Conservation (phyloP, 1,140 invertebrate genomes). For the Ips typographus region DNA sequence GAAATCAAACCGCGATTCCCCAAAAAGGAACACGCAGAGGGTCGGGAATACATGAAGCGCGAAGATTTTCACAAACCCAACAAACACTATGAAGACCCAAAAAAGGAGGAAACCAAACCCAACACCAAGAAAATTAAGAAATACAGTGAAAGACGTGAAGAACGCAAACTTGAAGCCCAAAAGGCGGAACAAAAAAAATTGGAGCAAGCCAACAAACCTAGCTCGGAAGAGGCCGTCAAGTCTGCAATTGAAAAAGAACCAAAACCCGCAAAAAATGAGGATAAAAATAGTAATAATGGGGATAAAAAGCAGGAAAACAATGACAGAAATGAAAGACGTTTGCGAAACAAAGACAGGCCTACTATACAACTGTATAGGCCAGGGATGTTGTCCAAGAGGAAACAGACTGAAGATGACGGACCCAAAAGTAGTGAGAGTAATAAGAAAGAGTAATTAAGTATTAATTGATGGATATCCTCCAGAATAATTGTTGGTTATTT, state of each 20-base stretch:
- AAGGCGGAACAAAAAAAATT: conserved; percentile 42
- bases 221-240: not conserved
- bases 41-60: conserved; percentile 21
- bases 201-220: conserved; percentile 23
- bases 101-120: conserved; percentile 37
- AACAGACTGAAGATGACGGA: conserved; percentile 40
- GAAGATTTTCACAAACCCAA: conserved; percentile 39
- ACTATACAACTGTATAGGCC: conserved; percentile 51
- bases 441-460: too few relatives aligned
- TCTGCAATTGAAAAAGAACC: not conserved
- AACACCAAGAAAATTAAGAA: conserved; percentile 49
- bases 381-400: conserved; percentile 50
- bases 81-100: conserved; percentile 41
- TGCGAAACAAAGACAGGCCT: conserved; percentile 56
- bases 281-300: too few relatives aligned
- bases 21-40: conserved; percentile 43
- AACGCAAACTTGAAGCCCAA: conserved; percentile 48
- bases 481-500: too few relatives aligned
- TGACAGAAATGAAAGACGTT: conserved; percentile 46
- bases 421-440: too few relatives aligned
- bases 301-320: conserved; percentile 18
- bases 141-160: conserved; percentile 51
- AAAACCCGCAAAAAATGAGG: not conserved
- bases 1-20: conserved; percentile 39
- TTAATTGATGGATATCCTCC: too few relatives aligned